Base-by-base conservation (phyloP, 2,888 invertebrate species). In the Drosophila infuscata region DNA sequence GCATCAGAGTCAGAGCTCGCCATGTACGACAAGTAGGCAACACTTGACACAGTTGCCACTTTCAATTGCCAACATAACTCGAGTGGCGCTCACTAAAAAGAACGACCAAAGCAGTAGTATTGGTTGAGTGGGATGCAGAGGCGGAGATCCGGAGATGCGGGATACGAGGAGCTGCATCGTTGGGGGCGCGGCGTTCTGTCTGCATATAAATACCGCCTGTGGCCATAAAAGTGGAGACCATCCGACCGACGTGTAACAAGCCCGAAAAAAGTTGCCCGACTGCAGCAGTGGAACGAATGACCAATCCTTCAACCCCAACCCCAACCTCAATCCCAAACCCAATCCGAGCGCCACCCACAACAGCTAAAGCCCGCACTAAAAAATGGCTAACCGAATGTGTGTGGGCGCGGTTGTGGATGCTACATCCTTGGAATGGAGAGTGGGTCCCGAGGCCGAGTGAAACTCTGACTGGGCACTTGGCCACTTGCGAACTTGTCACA, bases 171-270 rank as follows among this genome's bases (percentile, higher is more conserved):
- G 56, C 58, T 70, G 76, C 70, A 79, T 78, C 81, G 81, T 75
- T 87, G 77, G 70, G 76, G 79, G 76, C 70, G 79, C 73, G 65
- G 63, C 67, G 6, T 61, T 68, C 72, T 73, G 86, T 83, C 87
- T 91, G 89, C 91, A 91, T 92, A 91, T 91, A 92, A 92, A 92
- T 92, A 92, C 92, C 91, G 92, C 91, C 92, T 92, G 92, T 92
- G 92, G 91, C 92, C 91, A 92, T 92, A 92, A 92, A 91, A 89
- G 85, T 85, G 92, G 91, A 91, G 91, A 90, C 90, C 90, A 91
- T 90, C 84, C 88, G 86, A 91, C 89, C 91, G 88, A 87, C 89
- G 91, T 90, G 87, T 79, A 86, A 80, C 83, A 78, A 76, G 74
- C 73, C 74, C 64, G 29, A 70, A 74, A 81, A 83, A 74, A 83